A percentile compares a stretch with the other conserved stretches of the same genome.
phyloP scores from a whole-genome alignment of 1,140 invertebrate species.

The Hycleus phaleratus region DNA sequence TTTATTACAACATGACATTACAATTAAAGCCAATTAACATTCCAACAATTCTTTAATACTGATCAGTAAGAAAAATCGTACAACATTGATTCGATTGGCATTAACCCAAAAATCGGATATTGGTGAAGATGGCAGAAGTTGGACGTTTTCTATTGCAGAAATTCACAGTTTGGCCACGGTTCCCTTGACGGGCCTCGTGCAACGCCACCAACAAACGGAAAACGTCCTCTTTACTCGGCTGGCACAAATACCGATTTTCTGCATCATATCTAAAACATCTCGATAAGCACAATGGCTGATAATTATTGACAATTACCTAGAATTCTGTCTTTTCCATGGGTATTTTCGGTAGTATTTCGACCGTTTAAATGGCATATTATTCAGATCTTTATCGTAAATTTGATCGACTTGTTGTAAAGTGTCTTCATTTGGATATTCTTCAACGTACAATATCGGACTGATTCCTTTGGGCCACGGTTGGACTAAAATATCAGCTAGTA shows the following conservation, averaged over 20 bases:
- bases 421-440: constrained; percentile 25
- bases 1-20: too few species aligned
- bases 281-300: background rate
- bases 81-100: too few species aligned
- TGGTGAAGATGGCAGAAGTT: constrained; percentile 51
- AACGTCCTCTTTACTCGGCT: constrained; percentile 51
- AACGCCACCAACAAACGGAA: constrained; percentile 51
- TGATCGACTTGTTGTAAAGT: constrained; percentile 17
- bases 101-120: constrained; percentile 52
- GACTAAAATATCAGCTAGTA: constrained; percentile 28
- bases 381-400: background rate
- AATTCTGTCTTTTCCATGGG: constrained; percentile 53
- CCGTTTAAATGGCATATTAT: constrained; percentile 39
- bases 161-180: constrained; percentile 46
- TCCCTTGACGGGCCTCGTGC: constrained; percentile 50
- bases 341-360: constrained; percentile 52
- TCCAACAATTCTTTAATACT: constrained; percentile 11
- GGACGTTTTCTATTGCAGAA: constrained; percentile 55
- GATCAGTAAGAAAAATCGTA: background rate
- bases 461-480: constrained; percentile 29
- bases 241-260: constrained; percentile 49
- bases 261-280: constrained; percentile 45
- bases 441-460: constrained; percentile 43
- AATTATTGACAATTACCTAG: constrained; percentile 29
- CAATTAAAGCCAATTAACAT: too few species aligned